phyloP scores from a whole-genome alignment of 2,113 vertebrate genomes.

The Rhea americana region DNA sequence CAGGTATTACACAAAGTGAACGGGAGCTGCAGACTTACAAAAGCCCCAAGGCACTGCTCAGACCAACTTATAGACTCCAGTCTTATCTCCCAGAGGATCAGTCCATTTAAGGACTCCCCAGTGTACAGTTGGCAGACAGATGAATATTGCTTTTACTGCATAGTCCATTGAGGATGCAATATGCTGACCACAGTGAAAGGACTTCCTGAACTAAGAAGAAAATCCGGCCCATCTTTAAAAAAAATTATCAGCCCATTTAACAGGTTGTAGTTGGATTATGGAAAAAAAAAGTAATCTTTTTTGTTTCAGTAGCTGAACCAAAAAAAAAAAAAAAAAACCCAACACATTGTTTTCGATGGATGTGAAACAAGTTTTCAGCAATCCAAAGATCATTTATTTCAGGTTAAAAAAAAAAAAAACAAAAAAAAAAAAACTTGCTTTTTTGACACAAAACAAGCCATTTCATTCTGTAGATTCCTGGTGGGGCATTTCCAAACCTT shows the following conservation, averaged over 20 bases:
- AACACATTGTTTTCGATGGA: background rate
- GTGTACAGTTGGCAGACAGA: background rate
- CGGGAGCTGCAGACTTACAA: background rate
- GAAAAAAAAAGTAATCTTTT: background rate
- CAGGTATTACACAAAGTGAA: background rate
- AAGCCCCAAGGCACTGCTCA: background rate
- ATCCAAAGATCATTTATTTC: background rate
- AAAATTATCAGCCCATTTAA: background rate
- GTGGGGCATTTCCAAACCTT: background rate
- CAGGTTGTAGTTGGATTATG: background rate
- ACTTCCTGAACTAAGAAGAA: background rate
- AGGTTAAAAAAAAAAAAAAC: background rate
- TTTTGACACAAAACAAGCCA: background rate
- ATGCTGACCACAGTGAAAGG: background rate
- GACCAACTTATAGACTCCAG: background rate
- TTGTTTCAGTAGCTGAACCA: background rate
- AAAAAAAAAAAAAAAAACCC: background rate
- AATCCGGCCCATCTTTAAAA: background rate
- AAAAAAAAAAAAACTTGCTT: background rate
- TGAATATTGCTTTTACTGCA: background rate
- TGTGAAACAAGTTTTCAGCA: background rate
- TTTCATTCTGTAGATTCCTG: background rate
- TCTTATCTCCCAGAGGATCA: background rate
- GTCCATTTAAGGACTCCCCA: background rate
- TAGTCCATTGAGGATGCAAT: background rate